Conservation (phyloP, 2,113 vertebrate genomes). For the Phylloscopus trochilus region DNA sequence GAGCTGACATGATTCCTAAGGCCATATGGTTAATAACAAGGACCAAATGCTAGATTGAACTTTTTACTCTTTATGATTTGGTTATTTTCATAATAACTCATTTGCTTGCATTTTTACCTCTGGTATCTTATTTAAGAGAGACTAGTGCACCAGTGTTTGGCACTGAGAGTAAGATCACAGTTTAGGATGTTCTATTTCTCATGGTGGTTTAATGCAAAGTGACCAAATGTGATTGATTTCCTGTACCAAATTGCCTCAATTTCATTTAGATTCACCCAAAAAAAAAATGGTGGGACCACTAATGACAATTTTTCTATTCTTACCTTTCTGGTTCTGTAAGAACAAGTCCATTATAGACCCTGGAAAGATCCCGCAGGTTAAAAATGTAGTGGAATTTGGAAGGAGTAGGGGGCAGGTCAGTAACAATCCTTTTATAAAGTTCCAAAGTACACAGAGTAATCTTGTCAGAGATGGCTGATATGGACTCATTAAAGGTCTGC, state of each 20-base stretch:
- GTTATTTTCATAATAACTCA: not conserved
- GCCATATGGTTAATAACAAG: not conserved
- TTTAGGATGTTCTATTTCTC: not conserved
- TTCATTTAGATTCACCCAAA: not conserved
- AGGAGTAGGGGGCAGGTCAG: constrained; percentile 90
- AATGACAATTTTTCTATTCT: not conserved
- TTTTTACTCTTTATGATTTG: not conserved
- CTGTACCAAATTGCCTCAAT: not conserved
- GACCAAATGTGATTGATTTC: not conserved
- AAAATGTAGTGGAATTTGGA: constrained; percentile 99
- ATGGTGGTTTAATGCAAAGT: not conserved
- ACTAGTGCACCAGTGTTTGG: not conserved
- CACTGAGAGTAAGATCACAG: not conserved
- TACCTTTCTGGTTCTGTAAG: constrained; percentile 87
- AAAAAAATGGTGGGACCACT: not conserved
- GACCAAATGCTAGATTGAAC: not conserved
- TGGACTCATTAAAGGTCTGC: constrained; percentile 80
- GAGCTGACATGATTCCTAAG: not conserved
- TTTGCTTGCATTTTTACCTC: not conserved
- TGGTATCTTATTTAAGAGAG: not conserved
- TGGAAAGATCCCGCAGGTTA: constrained; percentile 91
- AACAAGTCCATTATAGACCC: constrained; percentile 86
- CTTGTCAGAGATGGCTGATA: constrained; percentile 77
- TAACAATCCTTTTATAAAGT: constrained; percentile 85
- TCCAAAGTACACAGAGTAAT: constrained; percentile 87